Conservation (phyloP, 2,113 vertebrate species). For the Barbus barbus region DNA sequence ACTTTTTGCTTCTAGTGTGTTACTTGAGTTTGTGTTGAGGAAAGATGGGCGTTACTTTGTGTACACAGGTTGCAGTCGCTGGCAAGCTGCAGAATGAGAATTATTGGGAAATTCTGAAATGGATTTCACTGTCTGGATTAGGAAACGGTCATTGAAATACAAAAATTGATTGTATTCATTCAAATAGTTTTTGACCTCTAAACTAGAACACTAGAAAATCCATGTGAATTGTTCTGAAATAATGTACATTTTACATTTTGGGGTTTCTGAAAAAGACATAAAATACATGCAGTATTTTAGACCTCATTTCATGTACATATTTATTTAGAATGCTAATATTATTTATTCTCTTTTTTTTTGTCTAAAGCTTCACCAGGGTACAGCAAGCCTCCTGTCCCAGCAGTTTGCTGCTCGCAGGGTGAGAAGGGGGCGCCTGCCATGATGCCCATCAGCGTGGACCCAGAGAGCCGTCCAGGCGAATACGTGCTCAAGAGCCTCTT, state of each 20-base stretch:
- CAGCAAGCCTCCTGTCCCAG: slow-evolving; percentile 86
- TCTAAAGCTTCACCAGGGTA: slow-evolving; percentile 96
- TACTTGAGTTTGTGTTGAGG: background rate
- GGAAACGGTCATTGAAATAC: background rate
- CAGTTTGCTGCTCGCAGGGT: slow-evolving; percentile 83
- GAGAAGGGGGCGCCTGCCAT: slow-evolving; percentile 90
- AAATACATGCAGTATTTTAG: background rate
- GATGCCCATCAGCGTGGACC: slow-evolving; percentile 90
- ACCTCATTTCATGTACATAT: background rate
- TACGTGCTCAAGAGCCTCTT: slow-evolving; percentile 97
- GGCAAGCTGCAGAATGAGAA: background rate
- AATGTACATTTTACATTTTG: too few species aligned
- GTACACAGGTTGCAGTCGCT: background rate
- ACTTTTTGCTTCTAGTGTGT: background rate
- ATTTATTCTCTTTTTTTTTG: too few species aligned
- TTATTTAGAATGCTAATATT: too few species aligned
- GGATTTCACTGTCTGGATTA: background rate
- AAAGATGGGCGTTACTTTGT: background rate
- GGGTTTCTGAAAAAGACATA: too few species aligned
- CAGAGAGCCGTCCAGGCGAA: slow-evolving; percentile 95
- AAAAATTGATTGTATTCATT: background rate
- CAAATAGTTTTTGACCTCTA: background rate
- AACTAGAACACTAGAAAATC: background rate
- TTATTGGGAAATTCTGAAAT: background rate
- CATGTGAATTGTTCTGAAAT: background rate